Base-by-base conservation (phyloP, 2,797 vertebrate species). In the Notolabrus celidotus region DNA sequence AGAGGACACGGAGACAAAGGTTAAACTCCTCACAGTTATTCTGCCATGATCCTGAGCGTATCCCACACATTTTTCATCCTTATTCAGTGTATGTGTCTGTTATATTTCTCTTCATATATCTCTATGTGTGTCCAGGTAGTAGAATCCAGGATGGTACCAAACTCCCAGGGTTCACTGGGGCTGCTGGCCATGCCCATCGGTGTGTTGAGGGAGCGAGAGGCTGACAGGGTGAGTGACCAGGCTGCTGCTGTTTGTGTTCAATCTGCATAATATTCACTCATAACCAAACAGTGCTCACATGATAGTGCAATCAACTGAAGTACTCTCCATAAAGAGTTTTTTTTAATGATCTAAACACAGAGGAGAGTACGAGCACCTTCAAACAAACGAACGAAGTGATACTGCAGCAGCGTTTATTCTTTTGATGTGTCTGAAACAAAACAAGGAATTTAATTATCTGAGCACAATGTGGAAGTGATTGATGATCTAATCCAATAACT, bases 131-230 rank as follows among this genome's bases (percentile, higher is more conserved):
- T 33, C 41, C 17, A 95, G 94, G 5, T 52, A 1, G 71, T 53
- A 2, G 88, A 92, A 20, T 81, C 73, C 3, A 89, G 87, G 73
- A 63, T 87, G 5, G 65, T 82, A 12, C 82, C 87, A 14, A 83
- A 92, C 75, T 87, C 86, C 42, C 74, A 83, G 23, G 91, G 90
- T 79, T 57, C 85, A 53, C 88, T 95, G 75, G 94, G 94, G 22
- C 88, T 95, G 57, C 88, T 99, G 69, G 91, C 94, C 0, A 78
- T 97, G 34, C 94, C 97, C 0, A 92, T 99, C 9, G 71, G 93
- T 43, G 94, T 94, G 23, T 77, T 99, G 78, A 96, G 93, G 90
- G 94, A 96, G 25, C 95, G 96, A 74, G 95, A 95, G 20, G 31
- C 86, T 25, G 93, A 94, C 16, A 93, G 92, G 94, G 97, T 98